A percentile compares a stretch with the other conserved stretches of the same genome.
Conservation (phyloP, 2,113 vertebrate genomes). For the Gasterosteus aculeatus region DNA sequence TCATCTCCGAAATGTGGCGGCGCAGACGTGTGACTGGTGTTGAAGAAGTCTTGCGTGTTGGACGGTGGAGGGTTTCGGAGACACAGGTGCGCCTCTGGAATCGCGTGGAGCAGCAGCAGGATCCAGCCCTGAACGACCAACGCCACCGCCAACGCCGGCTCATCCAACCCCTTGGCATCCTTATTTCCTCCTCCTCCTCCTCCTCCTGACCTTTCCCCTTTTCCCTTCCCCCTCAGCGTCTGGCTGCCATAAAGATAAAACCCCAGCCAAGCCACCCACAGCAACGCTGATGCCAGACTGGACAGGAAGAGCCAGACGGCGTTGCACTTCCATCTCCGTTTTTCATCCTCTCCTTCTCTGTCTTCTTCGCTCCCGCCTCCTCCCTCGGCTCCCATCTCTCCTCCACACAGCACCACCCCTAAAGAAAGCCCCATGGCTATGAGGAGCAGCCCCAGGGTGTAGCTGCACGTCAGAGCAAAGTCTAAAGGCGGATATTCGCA, state of each 20-base stretch:
- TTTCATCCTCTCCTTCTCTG: conserved; percentile 78
- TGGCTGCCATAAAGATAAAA: conserved; percentile 94
- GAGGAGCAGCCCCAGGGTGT: conserved; percentile 88
- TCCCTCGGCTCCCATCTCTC: conserved; percentile 74
- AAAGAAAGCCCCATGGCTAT: conserved; percentile 84
- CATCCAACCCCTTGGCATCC: conserved; percentile 86
- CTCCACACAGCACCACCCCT: conserved; percentile 91
- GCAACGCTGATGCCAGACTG: conserved; percentile 86
- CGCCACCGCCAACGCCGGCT: conserved; percentile 92
- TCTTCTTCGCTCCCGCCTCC: conserved; percentile 78
- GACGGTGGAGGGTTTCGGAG: conserved; percentile 85
- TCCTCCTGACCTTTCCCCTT: conserved; percentile 59
- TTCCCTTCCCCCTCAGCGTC: conserved; percentile 66
- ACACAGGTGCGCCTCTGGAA: conserved; percentile 92
- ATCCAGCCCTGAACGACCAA: conserved; percentile 94
- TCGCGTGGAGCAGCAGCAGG: conserved; percentile 91
- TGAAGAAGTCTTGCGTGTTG: conserved; percentile 90
- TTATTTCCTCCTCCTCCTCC: conserved; percentile 81
- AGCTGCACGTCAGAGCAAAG: conserved; percentile 91
- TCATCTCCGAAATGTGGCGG: conserved; percentile 89
- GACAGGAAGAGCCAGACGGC: conserved; percentile 91
- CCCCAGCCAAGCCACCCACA: conserved; percentile 95
- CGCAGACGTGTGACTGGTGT: conserved; percentile 86
- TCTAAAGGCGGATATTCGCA: conserved; percentile 94
- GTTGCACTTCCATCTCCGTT: conserved; percentile 90